These are phyloP conservation scores for Artibeus lituratus DNA, from an alignment of 2,797 vertebrate genomes.

Conservation along the genomic window DNA sequence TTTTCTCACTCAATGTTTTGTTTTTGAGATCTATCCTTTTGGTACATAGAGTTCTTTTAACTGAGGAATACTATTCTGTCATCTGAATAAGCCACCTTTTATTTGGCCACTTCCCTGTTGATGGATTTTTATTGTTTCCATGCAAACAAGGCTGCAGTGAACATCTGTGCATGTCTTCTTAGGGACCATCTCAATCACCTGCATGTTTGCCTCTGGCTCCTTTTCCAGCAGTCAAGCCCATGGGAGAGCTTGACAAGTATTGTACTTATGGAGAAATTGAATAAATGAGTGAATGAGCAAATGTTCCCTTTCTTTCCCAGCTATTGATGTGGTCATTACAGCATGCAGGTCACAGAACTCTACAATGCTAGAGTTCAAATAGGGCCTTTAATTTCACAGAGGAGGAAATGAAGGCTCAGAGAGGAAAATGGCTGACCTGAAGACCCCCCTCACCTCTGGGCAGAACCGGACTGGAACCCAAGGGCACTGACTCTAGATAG, in stretches of 20 bases:
- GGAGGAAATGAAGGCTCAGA: neutral
- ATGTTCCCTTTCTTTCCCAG: neutral
- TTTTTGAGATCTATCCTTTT: neutral
- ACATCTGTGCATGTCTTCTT: neutral
- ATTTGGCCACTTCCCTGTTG: neutral
- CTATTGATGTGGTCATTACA: neutral
- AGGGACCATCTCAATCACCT: fast-evolving
- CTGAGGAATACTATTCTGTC: neutral
- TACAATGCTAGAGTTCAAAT: neutral
- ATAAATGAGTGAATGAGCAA: neutral
- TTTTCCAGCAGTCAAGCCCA: neutral
- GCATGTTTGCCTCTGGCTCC: neutral
- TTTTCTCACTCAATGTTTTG: neutral
- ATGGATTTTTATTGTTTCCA: neutral
- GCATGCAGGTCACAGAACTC: neutral
- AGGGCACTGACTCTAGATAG: neutral
- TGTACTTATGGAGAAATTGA: neutral
- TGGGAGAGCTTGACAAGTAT: neutral
- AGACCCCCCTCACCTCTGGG: neutral
- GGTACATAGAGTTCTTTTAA: neutral
- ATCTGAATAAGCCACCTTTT: neutral
- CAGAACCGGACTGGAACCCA: neutral
- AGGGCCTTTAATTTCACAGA: neutral
- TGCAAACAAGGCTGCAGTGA: neutral
- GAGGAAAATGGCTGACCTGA: neutral